phyloP scores from a whole-genome alignment of 2,113 vertebrate species.

The Prunella fulvescens region DNA sequence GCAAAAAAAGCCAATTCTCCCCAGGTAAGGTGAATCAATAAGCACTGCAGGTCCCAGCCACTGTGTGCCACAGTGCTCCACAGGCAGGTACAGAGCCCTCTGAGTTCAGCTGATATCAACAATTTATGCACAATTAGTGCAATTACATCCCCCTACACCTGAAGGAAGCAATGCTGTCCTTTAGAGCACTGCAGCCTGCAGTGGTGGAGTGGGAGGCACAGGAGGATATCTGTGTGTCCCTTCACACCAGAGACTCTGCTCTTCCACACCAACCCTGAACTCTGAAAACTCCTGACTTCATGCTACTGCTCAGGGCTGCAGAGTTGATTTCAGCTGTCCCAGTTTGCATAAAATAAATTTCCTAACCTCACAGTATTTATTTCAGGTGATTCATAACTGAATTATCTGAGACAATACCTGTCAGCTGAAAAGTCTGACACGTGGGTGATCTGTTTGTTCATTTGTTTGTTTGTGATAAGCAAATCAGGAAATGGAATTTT shows the following conservation, averaged over 20 bases:
- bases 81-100: background rate
- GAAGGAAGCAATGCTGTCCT: background rate
- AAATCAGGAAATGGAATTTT: background rate
- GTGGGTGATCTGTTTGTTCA: background rate
- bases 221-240: background rate
- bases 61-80: accelerated
- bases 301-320: background rate
- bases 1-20: background rate
- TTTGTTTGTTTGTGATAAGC: background rate
- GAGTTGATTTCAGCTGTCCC: background rate
- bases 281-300: background rate
- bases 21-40: background rate
- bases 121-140: background rate
- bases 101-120: background rate
- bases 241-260: background rate
- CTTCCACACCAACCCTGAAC: background rate
- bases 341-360: background rate
- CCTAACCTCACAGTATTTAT: background rate
- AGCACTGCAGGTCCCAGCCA: background rate
- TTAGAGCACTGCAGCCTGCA: background rate
- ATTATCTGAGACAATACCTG: background rate
- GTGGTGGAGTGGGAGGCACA: accelerated
- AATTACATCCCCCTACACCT: background rate
- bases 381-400: background rate
- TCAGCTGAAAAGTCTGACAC: background rate